Conservation (phyloP, 2,797 vertebrate species). For the Sebastes kiyomatsui region DNA sequence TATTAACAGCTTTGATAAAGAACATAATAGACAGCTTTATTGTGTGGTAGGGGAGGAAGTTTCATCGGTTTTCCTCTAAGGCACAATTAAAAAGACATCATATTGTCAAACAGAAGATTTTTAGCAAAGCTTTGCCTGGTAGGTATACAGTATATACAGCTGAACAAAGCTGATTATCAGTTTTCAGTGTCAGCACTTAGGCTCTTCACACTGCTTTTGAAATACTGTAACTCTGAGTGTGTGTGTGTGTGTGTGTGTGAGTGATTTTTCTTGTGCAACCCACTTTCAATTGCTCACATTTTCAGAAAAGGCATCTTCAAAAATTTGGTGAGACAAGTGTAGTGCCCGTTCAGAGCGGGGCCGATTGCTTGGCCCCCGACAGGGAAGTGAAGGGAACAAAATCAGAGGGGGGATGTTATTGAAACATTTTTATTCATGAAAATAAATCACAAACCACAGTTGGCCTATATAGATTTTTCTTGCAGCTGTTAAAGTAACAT, state of each 20-base stretch:
- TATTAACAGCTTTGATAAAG: constrained; percentile 27
- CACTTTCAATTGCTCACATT: neutral
- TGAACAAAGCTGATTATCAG: constrained; percentile 22
- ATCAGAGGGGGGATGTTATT: too few relatives aligned
- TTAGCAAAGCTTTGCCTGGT: neutral
- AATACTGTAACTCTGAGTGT: neutral
- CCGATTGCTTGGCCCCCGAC: too few relatives aligned
- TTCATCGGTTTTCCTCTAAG: constrained; percentile 33
- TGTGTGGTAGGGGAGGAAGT: constrained; percentile 2
- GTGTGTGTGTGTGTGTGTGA: neutral
- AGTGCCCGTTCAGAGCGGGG: too few relatives aligned
- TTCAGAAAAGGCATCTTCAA: neutral
- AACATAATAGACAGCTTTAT: constrained; percentile 20
- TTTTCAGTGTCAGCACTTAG: neutral
- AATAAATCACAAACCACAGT: too few relatives aligned
- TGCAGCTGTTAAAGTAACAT: too few relatives aligned
- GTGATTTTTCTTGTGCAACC: neutral
- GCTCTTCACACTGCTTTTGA: neutral
- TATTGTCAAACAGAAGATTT: constrained; percentile 15
- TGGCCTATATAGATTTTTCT: too few relatives aligned
- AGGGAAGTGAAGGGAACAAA: too few relatives aligned
- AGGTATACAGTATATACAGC: neutral
- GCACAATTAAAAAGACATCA: constrained; percentile 45
- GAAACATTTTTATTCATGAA: too few relatives aligned
- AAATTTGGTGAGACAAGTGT: neutral